Evolutionary conservation across 2,888 invertebrate genomes (phyloP).

Genomic region (Cryptocephalus moraei): DNA sequence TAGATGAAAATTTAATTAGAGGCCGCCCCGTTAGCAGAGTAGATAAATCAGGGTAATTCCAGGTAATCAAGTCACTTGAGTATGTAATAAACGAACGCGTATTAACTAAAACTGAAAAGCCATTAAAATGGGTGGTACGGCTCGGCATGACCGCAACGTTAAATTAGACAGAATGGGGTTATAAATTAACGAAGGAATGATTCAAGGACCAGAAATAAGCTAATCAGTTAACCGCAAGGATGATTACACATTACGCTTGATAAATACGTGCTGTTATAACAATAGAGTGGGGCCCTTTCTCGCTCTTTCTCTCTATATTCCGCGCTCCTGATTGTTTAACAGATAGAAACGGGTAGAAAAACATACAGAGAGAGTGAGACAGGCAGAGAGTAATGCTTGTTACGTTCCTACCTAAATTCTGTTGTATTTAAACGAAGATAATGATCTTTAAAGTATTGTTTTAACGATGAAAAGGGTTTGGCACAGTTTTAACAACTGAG

Average conservation of each 20-base stretch:
- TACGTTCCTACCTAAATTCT: too few species aligned
- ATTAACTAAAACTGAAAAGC: slow-evolving; percentile 25
- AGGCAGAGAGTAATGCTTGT: too few species aligned
- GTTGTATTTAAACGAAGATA: too few species aligned
- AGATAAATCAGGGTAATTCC: slow-evolving; percentile 14
- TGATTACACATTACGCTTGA: slow-evolving; percentile 31
- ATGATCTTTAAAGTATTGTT: too few species aligned
- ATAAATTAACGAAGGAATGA: slow-evolving; percentile 30
- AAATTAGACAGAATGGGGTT: slow-evolving; percentile 31
- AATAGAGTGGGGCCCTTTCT: background rate
- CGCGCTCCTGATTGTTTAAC: too few species aligned
- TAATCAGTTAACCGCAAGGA: slow-evolving; percentile 33
- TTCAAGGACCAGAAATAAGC: slow-evolving; percentile 31
- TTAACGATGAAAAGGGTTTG: too few species aligned
- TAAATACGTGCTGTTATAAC: slow-evolving; percentile 1
- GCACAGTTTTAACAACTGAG: too few species aligned
- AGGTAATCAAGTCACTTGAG: slow-evolving; percentile 17
- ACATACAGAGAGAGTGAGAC: too few species aligned
- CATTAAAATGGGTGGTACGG: slow-evolving; percentile 25
- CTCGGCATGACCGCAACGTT: slow-evolving; percentile 25
- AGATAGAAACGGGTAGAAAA: too few species aligned
- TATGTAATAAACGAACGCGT: slow-evolving; percentile 17
- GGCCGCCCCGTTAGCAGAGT: slow-evolving; percentile 8
- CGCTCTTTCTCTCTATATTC: background rate
- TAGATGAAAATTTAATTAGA: slow-evolving; percentile 10